Base-by-base conservation (phyloP, 1,140 invertebrate genomes). In the Diploscapter pachys region DNA sequence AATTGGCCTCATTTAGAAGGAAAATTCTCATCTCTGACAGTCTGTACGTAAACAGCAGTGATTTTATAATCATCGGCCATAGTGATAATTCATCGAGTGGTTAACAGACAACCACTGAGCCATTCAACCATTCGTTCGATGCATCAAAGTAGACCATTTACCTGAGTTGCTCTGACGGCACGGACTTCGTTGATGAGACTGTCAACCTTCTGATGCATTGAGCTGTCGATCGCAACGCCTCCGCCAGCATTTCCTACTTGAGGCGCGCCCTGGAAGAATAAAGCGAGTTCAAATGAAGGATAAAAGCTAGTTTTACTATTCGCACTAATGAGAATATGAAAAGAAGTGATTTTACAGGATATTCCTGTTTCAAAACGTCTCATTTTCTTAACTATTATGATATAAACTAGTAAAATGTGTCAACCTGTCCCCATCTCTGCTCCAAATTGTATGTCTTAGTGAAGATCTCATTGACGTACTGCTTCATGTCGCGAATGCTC, bases 381-480 rank as follows among this genome's bases (percentile, higher is more conserved):
- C 55, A 61, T 51, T 71, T 66, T 3, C 67, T 62, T 4, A 67
- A 55, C 9, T 65, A 56, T 54, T 59, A 57, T 5, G 62, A 57
- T 68, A 68, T 53, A 49, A 76, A 52, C 49, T 82, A 81, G 62
- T 66, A 56, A 31, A 59, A 59, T 59, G 57, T 59, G 57, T 31
- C 66, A 5, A 65, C 72, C 55, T 79, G 75, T 50, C 63, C 71
- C 13, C 85, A 71, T 65, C 80, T 84, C 55, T 84, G 83, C 55
- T 84, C 83, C 53, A 84, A 73, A 63, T 85, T 85, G 63, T 84
- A 85, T 6, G 84, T 80, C 8, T 83, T 83, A 3, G 83, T 85
- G 76, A 78, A 85, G n/a, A 85, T 85, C 66, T 85, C 83, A 76
- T 84, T 85, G 8, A 85, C 84, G 63, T 85, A 85, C 50, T 79